phyloP scores from a whole-genome alignment of 2,113 vertebrate species.

The Morone saxatilis region DNA sequence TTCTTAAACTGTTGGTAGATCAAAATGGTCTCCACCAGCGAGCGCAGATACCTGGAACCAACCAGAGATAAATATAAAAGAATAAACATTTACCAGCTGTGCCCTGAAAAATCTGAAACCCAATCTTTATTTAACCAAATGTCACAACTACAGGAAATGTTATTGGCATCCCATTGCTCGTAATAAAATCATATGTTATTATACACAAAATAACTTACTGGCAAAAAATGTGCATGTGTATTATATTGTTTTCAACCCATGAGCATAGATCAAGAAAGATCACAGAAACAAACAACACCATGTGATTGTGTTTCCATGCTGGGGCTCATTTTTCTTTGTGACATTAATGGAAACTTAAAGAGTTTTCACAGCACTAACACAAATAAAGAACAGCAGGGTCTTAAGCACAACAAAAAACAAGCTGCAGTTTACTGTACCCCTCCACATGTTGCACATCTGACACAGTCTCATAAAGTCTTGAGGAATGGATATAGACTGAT shows the following conservation, averaged over 20 bases:
- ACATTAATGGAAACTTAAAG: constrained; percentile 46
- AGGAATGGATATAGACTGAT: neutral
- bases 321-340: constrained; percentile 38
- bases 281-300: constrained; percentile 18
- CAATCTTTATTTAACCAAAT: neutral
- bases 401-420: neutral
- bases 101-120: neutral
- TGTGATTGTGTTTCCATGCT: constrained; percentile 36
- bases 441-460: neutral
- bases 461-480: constrained; percentile 9
- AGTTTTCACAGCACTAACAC: constrained; percentile 48
- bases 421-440: constrained; percentile 24
- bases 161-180: neutral
- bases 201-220: neutral
- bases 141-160: neutral
- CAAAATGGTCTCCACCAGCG: constrained; percentile 95
- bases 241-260: constrained; percentile 6
- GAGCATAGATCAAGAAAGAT: neutral
- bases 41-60: constrained; percentile 91
- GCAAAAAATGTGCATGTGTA: constrained; percentile 9
- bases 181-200: neutral
- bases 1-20: constrained; percentile 98
- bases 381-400: constrained; percentile 51
- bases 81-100: neutral
- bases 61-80: neutral